Evolutionary conservation across 2,113 vertebrate species (phyloP).

Genomic region (Nycticebus coucang): DNA sequence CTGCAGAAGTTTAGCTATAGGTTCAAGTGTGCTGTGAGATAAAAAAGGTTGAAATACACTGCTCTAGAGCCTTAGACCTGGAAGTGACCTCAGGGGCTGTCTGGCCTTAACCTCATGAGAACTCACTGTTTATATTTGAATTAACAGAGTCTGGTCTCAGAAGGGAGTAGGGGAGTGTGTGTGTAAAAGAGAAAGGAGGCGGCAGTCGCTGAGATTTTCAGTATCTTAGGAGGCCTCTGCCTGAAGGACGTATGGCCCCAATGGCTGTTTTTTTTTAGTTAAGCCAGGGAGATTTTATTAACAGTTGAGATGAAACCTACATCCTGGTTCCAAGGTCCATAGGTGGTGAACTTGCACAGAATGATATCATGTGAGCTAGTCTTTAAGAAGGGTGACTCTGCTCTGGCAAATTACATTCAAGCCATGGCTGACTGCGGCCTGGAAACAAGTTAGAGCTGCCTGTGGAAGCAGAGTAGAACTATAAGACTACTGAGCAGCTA

Average conservation of each 20-base stretch:
- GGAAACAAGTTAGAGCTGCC: neutral
- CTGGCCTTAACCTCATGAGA: neutral
- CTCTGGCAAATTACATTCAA: conserved; percentile 15
- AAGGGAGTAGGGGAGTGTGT: neutral
- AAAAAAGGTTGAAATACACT: too few species aligned
- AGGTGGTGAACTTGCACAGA: neutral
- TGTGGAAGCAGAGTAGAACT: neutral
- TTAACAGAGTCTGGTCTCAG: neutral
- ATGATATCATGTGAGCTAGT: conserved; percentile 5
- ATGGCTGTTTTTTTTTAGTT: neutral
- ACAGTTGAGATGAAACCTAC: neutral
- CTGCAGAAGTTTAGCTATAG: too few species aligned
- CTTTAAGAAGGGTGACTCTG: conserved; percentile 55
- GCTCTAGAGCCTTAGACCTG: neutral
- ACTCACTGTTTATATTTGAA: neutral
- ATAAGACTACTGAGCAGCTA: neutral
- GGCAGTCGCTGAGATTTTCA: neutral
- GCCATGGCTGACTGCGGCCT: neutral
- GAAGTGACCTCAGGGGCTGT: neutral
- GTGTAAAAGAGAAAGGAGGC: neutral
- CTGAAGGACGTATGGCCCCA: neutral
- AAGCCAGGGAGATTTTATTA: neutral
- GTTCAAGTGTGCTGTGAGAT: too few species aligned
- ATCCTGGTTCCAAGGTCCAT: conserved; percentile 31
- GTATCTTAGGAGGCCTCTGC: neutral